Conservation (phyloP, 2,888 invertebrate species). For the Copidosoma aretas region DNA sequence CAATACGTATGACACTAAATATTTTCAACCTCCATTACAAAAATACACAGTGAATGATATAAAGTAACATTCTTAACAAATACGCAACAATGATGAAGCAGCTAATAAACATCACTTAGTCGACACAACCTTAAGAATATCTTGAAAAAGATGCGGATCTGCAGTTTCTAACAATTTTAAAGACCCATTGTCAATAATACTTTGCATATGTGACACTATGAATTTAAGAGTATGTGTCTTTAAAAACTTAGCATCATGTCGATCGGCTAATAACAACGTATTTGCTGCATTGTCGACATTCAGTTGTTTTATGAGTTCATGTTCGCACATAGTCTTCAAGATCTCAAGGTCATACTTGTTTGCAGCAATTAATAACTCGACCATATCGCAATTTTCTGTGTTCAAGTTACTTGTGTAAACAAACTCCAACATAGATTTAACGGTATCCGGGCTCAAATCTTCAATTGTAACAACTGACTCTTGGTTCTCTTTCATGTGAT, state of each 20-base stretch:
- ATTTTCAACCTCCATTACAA: too few relatives aligned
- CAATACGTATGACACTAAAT: too few relatives aligned
- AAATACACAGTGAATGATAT: too few relatives aligned
- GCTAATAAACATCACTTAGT: too few relatives aligned
- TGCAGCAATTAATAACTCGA: background rate
- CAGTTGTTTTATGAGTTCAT: background rate
- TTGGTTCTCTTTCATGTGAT: background rate
- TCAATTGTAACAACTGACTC: background rate
- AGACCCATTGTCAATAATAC: background rate
- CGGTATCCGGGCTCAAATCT: background rate
- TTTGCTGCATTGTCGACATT: background rate
- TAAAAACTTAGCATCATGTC: background rate
- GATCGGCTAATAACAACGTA: background rate
- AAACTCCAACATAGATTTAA: background rate
- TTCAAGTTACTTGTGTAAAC: background rate
- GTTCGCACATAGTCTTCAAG: background rate
- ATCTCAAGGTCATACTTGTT: background rate
- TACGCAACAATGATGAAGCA: too few relatives aligned
- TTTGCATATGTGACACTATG: background rate
- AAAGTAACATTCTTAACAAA: too few relatives aligned
- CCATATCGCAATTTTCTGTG: background rate
- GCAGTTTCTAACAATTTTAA: background rate
- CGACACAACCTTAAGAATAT: too few relatives aligned
- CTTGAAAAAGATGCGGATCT: too few relatives aligned
- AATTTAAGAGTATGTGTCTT: background rate